These are phyloP conservation scores for Puntigrus tetrazona DNA, from an alignment of 2,113 vertebrate genomes.

Conservation along the genomic window DNA sequence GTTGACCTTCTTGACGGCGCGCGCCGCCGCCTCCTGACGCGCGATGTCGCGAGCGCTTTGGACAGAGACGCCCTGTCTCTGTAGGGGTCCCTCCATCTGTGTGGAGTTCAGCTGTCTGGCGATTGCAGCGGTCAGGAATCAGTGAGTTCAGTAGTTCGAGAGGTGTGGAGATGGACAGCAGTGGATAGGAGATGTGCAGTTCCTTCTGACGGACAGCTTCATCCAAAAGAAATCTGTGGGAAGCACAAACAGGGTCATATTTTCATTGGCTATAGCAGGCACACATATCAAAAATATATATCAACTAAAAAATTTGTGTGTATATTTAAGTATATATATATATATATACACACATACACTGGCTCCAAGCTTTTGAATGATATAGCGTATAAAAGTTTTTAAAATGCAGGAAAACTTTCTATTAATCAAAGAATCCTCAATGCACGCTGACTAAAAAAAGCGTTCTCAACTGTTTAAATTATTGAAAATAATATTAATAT, in stretches of 20 bases:
- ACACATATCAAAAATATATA: no score
- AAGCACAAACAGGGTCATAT: background rate
- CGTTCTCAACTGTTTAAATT: no score
- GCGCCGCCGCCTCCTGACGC: slow-evolving; percentile 91
- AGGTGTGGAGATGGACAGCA: background rate
- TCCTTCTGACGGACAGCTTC: background rate
- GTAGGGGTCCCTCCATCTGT: slow-evolving; percentile 87
- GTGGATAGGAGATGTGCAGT: background rate
- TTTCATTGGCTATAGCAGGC: background rate
- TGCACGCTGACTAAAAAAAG: no score
- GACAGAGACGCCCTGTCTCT: slow-evolving; percentile 89
- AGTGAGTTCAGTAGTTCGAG: no score
- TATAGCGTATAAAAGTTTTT: no score
- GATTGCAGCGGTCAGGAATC: background rate
- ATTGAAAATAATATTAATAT: no score
- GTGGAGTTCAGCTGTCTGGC: background rate
- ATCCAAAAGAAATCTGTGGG: background rate
- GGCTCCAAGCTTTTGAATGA: no score
- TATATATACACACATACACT: no score
- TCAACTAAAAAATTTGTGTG: no score
- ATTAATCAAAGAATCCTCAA: no score
- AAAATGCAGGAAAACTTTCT: no score
- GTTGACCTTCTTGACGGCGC: slow-evolving; percentile 83
- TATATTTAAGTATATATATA: no score
- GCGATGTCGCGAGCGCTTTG: slow-evolving; percentile 94